These are phyloP conservation scores for Yoshiicerus persimilis DNA, from an alignment of 1,140 invertebrate species.

Conservation along the genomic window DNA sequence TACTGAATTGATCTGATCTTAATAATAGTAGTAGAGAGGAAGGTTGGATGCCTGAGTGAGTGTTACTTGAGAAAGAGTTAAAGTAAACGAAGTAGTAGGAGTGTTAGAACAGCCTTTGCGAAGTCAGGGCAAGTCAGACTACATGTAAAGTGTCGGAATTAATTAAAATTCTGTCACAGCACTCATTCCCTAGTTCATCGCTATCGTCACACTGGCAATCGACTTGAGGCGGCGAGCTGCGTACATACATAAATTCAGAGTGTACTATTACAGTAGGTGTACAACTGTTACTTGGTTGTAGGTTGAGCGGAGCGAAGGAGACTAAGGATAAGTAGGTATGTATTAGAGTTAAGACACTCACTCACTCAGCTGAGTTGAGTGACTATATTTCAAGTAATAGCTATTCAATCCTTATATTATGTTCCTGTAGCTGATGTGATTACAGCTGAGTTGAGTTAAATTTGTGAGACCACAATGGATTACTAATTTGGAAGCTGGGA, in stretches of 20 bases:
- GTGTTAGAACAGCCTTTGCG: background rate
- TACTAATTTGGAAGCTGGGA: slow-evolving; percentile 20
- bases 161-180: slow-evolving; percentile 26
- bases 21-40: background rate
- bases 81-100: background rate
- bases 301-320: background rate
- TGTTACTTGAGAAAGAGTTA: background rate
- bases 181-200: slow-evolving; percentile 1
- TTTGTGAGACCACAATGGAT: slow-evolving; percentile 19
- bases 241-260: background rate
- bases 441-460: background rate
- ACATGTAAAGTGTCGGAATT: slow-evolving; percentile 21
- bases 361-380: background rate
- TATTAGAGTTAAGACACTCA: background rate
- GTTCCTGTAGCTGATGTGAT: background rate
- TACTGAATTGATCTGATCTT: background rate
- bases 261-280: background rate
- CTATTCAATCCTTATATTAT: background rate
- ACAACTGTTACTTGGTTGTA: background rate
- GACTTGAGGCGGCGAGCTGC: background rate
- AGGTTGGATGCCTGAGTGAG: background rate
- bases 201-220: background rate
- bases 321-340: background rate
- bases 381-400: background rate
- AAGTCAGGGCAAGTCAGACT: background rate